Conservation (phyloP, 2,888 invertebrate species). For the Lypha dubia region DNA sequence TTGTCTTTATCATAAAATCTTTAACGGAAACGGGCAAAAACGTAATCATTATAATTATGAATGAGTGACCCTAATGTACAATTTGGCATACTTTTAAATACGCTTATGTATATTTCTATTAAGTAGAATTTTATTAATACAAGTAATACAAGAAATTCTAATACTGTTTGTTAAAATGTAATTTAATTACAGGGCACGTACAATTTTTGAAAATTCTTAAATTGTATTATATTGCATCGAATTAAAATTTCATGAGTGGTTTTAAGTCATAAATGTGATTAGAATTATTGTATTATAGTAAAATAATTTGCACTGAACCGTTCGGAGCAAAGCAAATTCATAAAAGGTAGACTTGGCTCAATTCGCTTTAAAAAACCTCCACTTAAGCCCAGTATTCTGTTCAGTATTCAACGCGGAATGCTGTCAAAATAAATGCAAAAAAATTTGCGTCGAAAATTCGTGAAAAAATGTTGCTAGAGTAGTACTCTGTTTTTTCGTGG, state of each 20-base stretch:
- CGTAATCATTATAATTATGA: conserved; percentile 13
- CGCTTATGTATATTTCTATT: neutral
- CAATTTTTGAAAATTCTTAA: neutral
- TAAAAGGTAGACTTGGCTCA: no score
- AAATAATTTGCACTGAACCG: no score
- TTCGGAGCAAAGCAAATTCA: no score
- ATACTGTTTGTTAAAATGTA: neutral
- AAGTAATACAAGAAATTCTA: neutral
- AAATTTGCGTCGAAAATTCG: no score
- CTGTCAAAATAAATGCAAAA: no score
- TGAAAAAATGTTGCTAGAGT: no score
- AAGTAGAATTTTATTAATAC: neutral
- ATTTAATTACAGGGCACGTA: conserved; percentile 15
- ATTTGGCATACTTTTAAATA: conserved; percentile 20
- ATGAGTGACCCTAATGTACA: neutral
- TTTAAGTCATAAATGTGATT: no score
- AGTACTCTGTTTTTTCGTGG: no score
- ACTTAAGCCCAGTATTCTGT: no score
- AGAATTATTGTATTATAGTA: no score
- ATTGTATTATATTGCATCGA: neutral
- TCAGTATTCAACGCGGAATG: no score
- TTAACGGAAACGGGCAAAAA: conserved; percentile 52
- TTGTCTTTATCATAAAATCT: conserved; percentile 34
- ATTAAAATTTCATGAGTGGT: neutral
- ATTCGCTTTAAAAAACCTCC: no score